Percentiles rank a stretch among this genome's conserved stretches.
Conservation (phyloP, 1,140 invertebrate species). For the Lucilia cuprina region DNA sequence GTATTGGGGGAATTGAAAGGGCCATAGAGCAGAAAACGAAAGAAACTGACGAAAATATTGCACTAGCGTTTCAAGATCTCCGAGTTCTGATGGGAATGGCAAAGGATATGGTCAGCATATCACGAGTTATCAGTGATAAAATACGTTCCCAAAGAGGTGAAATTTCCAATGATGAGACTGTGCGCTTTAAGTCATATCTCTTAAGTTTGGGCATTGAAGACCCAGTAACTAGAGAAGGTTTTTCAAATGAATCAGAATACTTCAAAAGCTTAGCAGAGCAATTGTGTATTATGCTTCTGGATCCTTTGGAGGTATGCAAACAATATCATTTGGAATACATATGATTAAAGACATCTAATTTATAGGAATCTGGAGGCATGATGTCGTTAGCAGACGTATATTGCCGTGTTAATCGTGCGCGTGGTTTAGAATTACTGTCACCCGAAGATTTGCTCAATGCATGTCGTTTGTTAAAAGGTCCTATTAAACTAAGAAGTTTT, state of each 20-base stretch:
- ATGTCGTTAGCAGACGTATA: slow-evolving; percentile 97
- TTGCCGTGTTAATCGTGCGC: slow-evolving; percentile 91
- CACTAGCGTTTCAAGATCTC: slow-evolving; percentile 93
- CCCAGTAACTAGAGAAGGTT: slow-evolving; percentile 92
- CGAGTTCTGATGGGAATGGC: slow-evolving; percentile 94
- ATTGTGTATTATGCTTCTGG: slow-evolving; percentile 81
- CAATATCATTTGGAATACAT: neutral
- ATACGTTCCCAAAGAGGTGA: slow-evolving; percentile 94
- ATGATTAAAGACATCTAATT: neutral
- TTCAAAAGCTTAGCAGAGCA: slow-evolving; percentile 87
- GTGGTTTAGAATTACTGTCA: slow-evolving; percentile 87
- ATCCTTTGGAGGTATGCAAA: slow-evolving; percentile 76
- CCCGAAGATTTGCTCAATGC: slow-evolving; percentile 95
- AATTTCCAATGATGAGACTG: slow-evolving; percentile 96
- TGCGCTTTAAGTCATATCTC: slow-evolving; percentile 94
- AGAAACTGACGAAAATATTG: slow-evolving; percentile 90
- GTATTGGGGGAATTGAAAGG: slow-evolving; percentile 95
- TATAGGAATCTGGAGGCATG: slow-evolving; percentile 89
- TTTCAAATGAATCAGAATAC: slow-evolving; percentile 86
- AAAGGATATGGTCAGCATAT: slow-evolving; percentile 95
- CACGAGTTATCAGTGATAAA: slow-evolving; percentile 91
- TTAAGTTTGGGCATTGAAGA: slow-evolving; percentile 97
- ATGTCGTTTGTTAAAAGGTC: slow-evolving; percentile 76
- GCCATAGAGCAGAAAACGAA: slow-evolving; percentile 89
- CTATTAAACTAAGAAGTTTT: slow-evolving; percentile 82